phyloP scores from a whole-genome alignment of 2,113 vertebrate genomes.

The Vidua macroura region DNA sequence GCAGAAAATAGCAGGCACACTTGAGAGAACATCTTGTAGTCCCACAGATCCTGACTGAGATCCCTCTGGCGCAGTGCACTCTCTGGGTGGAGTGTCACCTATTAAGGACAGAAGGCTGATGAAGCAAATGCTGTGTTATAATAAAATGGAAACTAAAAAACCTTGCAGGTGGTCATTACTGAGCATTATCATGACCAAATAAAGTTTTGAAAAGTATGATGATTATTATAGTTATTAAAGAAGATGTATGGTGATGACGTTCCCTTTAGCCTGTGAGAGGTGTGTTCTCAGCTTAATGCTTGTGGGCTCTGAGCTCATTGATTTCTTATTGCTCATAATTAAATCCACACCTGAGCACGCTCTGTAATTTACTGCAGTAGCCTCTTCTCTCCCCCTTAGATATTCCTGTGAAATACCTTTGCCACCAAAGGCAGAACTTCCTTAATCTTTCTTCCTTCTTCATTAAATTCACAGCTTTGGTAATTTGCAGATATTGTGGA shows the following conservation, averaged over 20 bases:
- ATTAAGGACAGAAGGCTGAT: background rate
- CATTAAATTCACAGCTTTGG: slow-evolving; percentile 57
- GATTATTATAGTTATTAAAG: background rate
- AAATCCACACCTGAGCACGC: background rate
- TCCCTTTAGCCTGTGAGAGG: background rate
- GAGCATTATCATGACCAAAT: background rate
- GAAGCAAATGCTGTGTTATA: background rate
- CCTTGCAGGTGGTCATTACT: background rate
- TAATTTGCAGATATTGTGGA: slow-evolving; percentile 51
- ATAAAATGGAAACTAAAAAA: background rate
- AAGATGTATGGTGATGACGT: background rate
- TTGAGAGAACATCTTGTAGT: background rate
- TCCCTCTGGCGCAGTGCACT: fast-evolving
- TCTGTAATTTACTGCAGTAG: slow-evolving; percentile 39
- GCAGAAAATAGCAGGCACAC: background rate
- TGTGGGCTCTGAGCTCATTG: background rate
- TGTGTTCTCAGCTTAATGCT: background rate
- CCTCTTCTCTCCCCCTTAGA: slow-evolving; percentile 7
- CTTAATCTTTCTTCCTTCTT: slow-evolving; percentile 48
- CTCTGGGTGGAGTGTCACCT: background rate
- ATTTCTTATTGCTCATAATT: slow-evolving; percentile 13
- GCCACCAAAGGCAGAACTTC: slow-evolving; percentile 24
- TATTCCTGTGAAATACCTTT: background rate
- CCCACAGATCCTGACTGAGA: background rate
- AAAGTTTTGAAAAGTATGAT: background rate